Evolutionary conservation across 1,140 invertebrate genomes (phyloP).

Genomic region (Holcopasites calliopsidis): DNA sequence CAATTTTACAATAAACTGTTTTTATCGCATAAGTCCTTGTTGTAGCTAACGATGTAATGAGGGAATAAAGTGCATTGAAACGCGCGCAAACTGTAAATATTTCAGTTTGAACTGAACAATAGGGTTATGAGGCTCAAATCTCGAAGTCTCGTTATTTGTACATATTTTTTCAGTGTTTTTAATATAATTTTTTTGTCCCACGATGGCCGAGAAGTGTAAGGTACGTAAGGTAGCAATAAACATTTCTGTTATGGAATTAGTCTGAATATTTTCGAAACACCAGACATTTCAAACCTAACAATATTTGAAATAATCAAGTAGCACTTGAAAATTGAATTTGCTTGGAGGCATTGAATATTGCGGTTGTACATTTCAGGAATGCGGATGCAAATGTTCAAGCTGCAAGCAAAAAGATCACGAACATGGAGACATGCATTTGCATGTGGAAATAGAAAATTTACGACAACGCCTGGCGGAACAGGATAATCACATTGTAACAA

Average conservation of each 20-base stretch:
- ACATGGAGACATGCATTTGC: constrained; percentile 85
- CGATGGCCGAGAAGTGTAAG: constrained; percentile 72
- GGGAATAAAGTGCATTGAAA: constrained; percentile 3
- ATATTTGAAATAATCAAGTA: not conserved
- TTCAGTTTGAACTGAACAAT: constrained; percentile 18
- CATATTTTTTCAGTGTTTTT: constrained; percentile 64
- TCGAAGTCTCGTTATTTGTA: constrained; percentile 46
- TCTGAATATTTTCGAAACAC: not conserved
- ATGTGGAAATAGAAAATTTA: constrained; percentile 93
- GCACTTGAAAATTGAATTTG: not conserved
- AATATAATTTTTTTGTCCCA: constrained; percentile 37
- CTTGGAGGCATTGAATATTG: no score
- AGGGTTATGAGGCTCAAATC: constrained; percentile 70
- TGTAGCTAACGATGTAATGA: not conserved
- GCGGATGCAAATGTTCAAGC: constrained; percentile 80
- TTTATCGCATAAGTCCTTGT: not conserved
- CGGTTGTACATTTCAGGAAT: constrained; percentile 76
- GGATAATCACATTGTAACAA: constrained; percentile 89
- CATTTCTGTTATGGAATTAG: not conserved
- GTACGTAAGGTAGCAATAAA: constrained; percentile 47
- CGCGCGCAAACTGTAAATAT: constrained; percentile 18
- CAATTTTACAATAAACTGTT: not conserved
- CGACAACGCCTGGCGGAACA: constrained; percentile 89
- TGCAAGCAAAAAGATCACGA: constrained; percentile 75
- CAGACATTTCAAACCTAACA: not conserved